Percentiles rank a stretch among this genome's conserved stretches.
These are phyloP conservation scores for Cassiopea xamachana DNA, from an alignment of 30 jellyfish, hydroid and myxozoan genomes.

Conservation along the genomic window DNA sequence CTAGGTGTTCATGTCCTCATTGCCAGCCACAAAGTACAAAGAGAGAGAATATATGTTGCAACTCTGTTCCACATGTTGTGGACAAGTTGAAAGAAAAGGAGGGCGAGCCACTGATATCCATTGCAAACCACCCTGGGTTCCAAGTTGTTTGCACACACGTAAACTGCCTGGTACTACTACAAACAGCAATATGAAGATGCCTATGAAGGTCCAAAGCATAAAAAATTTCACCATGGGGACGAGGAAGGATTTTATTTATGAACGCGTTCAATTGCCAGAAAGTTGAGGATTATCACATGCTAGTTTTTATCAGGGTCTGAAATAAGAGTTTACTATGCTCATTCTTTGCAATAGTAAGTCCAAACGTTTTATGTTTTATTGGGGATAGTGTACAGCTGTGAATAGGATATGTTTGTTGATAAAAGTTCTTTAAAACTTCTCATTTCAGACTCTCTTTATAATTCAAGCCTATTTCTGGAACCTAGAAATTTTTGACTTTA, in stretches of 20 bases:
- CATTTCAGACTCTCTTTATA: slow-evolving; percentile 4
- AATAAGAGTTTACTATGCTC: too few relatives aligned
- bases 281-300: too few relatives aligned
- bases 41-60: slow-evolving; percentile 21
- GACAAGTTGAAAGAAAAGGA: slow-evolving; percentile 17
- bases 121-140: slow-evolving; percentile 41
- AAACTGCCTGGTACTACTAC: slow-evolving; percentile 29
- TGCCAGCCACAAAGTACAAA: slow-evolving; percentile 12
- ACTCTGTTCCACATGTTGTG: slow-evolving; percentile 1
- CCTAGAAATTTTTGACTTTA: slow-evolving; percentile 13
- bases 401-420: too few relatives aligned
- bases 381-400: too few relatives aligned
- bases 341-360: too few relatives aligned
- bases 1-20: slow-evolving; percentile 39
- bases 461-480: neutral
- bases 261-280: too few relatives aligned
- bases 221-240: slow-evolving; percentile 18
- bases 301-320: too few relatives aligned
- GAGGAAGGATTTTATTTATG: neutral
- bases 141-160: slow-evolving; percentile 16
- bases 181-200: slow-evolving; percentile 42
- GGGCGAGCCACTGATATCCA: slow-evolving; percentile 24
- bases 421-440: neutral
- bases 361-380: too few relatives aligned
- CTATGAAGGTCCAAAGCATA: slow-evolving; percentile 43